These are phyloP conservation scores for Hemibagrus guttatus DNA, from an alignment of 2,797 vertebrate genomes.

Conservation along the genomic window DNA sequence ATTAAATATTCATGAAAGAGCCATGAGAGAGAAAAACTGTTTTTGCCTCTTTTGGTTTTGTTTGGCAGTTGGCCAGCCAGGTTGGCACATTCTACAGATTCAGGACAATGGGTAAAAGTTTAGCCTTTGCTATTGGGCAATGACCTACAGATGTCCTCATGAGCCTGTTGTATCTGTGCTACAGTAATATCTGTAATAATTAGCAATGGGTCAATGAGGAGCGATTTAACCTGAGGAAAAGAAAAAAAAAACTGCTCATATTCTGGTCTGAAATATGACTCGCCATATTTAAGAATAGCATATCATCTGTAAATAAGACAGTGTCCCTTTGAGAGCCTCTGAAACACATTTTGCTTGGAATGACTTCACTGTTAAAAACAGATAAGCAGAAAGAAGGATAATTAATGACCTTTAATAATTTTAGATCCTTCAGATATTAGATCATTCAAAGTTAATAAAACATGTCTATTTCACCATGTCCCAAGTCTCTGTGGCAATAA, in stretches of 20 bases:
- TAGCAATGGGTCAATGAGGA: conserved; percentile 38
- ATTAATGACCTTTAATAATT: conserved; percentile 46
- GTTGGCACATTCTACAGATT: conserved; percentile 33
- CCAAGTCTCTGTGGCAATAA: conserved; percentile 48
- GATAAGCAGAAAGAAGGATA: conserved; percentile 39
- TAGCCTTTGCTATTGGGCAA: conserved; percentile 40
- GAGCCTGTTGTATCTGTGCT: conserved; percentile 39
- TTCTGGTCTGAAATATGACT: conserved; percentile 26
- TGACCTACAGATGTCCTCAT: not conserved
- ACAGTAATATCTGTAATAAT: conserved; percentile 35
- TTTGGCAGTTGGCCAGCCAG: conserved; percentile 30
- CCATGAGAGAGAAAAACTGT: not conserved
- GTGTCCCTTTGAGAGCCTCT: conserved; percentile 8
- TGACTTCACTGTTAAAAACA: conserved; percentile 29
- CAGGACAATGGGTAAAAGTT: conserved; percentile 37
- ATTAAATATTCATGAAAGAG: conserved; percentile 43
- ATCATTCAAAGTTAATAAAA: conserved; percentile 56
- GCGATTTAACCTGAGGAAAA: conserved; percentile 10
- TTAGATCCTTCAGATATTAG: conserved; percentile 40
- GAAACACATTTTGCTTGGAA: conserved; percentile 44
- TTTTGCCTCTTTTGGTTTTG: conserved; percentile 35
- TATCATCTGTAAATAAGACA: conserved; percentile 33
- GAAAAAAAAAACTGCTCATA: not conserved
- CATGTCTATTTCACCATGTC: conserved; percentile 45
- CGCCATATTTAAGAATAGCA: conserved; percentile 35